Evolutionary conservation across 2,113 vertebrate genomes (phyloP).

Genomic region (Carettochelys insculpta): DNA sequence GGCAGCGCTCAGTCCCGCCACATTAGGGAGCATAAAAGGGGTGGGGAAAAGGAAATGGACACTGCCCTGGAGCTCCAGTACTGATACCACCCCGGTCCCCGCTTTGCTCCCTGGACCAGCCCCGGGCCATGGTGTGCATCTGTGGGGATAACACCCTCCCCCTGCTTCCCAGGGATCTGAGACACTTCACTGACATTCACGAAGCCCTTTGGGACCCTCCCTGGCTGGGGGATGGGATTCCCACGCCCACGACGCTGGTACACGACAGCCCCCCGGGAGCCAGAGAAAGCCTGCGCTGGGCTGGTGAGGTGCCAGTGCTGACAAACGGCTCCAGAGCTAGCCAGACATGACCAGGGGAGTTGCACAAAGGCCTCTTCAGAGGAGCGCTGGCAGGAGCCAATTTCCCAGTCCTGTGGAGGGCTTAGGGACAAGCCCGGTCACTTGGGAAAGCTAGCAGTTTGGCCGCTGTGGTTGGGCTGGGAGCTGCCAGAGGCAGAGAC

Average conservation of each 20-base stretch:
- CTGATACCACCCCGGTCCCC: neutral
- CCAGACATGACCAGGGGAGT: fast-evolving
- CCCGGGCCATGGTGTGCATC: no score
- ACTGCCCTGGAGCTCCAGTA: neutral
- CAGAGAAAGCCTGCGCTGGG: neutral
- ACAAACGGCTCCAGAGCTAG: neutral
- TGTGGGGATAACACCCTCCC: neutral
- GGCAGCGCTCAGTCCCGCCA: no score
- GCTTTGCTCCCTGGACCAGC: fast-evolving
- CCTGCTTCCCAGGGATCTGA: neutral
- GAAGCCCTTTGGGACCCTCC: neutral
- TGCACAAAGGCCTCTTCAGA: neutral
- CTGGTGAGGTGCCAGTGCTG: neutral
- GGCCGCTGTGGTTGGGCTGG: neutral
- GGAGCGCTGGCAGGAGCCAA: neutral
- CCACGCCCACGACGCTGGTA: no score
- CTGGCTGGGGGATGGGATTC: no score
- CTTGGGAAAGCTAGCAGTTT: neutral
- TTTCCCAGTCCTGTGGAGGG: neutral
- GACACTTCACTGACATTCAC: neutral
- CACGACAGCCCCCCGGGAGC: neutral
- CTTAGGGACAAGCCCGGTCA: neutral
- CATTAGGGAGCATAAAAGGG: no score
- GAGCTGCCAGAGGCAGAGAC: fast-evolving
- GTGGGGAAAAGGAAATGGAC: no score